Evolutionary conservation across 2,113 vertebrate genomes (phyloP), one percentile per base, ranked within the genome.

Genomic region (Gadus macrocephalus): DNA sequence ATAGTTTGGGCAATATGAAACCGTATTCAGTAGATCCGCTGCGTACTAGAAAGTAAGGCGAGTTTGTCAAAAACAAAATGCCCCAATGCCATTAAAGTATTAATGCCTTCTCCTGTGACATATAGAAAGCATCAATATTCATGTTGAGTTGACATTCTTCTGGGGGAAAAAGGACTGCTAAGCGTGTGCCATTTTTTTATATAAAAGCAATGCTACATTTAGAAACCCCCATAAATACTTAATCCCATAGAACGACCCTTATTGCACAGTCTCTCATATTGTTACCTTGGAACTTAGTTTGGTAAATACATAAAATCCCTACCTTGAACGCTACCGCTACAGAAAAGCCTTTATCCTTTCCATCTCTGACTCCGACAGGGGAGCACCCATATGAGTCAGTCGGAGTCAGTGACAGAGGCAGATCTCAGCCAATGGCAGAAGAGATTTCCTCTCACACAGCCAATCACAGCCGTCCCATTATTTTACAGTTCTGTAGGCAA

Each of bases 371-470:
- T 82, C 53, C 70, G 78, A 64, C 53, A 5, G 72, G 74, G 65
- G 78, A 87, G 71, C 42, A 73, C 72, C 74, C 86, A 85, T 85
- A 80, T 71, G 75, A 82, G 76, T 85, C 83, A 84, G 69, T 17
- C 15, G 62, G 8, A 56, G 15, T 20, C 2, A 59, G 64, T 72
- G 78, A 83, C 4, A 31, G 83, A 84, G 62, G 11, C 25, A 16
- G 8, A 0, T 4, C 7, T 31, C 2, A 69, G 15, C 86, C 83
- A 90, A 89, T 88, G n/a, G 31, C 14, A 80, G 53, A 20, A 17
- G 56, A 49, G 75, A 62, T 73, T 70, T 79, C 38, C 61, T 76
- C 56, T 25, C 15, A 7, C 1, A 38, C 31, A 59, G 25, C 87
- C 83, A 87, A 89, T 86, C n/a, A 75, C 22, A 73, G 35, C 42